These are phyloP conservation scores for Ramphastos sulfuratus DNA, from an alignment of 2,113 vertebrate species.

Conservation along the genomic window DNA sequence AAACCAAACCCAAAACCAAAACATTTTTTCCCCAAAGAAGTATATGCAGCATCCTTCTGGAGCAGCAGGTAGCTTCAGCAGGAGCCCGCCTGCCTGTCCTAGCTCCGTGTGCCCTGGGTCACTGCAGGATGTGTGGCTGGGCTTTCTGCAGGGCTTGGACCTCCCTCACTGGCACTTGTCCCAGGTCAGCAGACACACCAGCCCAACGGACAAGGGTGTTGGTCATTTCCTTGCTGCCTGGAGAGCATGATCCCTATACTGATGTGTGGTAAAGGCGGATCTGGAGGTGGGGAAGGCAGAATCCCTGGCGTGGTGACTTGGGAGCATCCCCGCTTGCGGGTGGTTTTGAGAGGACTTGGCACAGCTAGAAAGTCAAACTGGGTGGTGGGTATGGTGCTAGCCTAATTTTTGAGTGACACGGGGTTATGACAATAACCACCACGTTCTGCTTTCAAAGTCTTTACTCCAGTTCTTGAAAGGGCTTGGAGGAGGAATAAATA, in stretches of 20 bases:
- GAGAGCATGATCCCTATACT: conserved; percentile 13
- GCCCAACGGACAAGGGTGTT: conserved; percentile 59
- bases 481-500: conserved; percentile 75
- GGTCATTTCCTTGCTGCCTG: conserved; percentile 53
- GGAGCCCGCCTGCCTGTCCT: conserved; percentile 86
- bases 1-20: neutral
- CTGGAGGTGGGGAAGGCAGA: neutral
- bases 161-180: neutral
- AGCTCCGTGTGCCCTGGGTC: conserved; percentile 34
- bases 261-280: conserved; percentile 34
- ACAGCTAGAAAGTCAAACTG: conserved; percentile 77
- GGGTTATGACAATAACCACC: conserved; percentile 79
- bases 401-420: conserved; percentile 68
- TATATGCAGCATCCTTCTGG: conserved; percentile 69
- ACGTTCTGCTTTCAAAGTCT: conserved; percentile 79
- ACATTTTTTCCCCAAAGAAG: conserved; percentile 52
- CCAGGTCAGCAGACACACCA: conserved; percentile 7
- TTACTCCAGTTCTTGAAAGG: conserved; percentile 69
- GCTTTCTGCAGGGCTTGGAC: conserved; percentile 37
- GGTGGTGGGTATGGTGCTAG: conserved; percentile 13
- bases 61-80: conserved; percentile 78
- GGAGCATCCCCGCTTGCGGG: conserved; percentile 73
- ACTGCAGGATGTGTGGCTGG: neutral
- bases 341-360: conserved; percentile 82
- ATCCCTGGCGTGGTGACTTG: conserved; percentile 71